Base-by-base conservation (phyloP, 92 coral and sea anemone genomes). In the Scolanthus callimorphus region DNA sequence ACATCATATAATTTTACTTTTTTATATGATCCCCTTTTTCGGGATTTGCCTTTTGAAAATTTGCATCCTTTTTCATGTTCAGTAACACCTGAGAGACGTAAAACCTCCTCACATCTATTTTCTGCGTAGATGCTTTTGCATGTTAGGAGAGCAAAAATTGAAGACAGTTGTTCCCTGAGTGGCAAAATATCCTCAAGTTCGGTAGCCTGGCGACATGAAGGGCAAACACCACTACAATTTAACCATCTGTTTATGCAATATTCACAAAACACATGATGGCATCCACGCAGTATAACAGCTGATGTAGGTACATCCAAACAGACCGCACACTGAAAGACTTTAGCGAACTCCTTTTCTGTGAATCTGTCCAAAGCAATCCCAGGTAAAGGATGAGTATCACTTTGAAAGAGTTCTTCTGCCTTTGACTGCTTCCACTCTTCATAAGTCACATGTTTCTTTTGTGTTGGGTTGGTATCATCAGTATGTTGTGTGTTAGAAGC, bases 221-320 rank as follows among this genome's bases (percentile, higher is more conserved):
- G 74, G 65, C 74, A 67, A 3, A 55, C 65, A 39, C 74, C 74
- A 41, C 49, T 67, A 51, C 74, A 53, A 12, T 53, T 43, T 17
- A 44, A n/a, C 54, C 62, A 67, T 55, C 47, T 27, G n/a, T 20
- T 37, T 25, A 55, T 1, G 19, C 72, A 65, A 22, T 65, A 61
- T n/a, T 52, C 61, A 65, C 52, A 65, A 19, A 21, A 65, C 12
- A 65, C 61, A 51, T 65, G 72, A 26, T 49, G 62, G 23, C 62
- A 65, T 25, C 39, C 24, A 67, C 61, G 26, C 2, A 67, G 55
- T 22, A 67, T 67, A 0, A 63, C 59, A 11, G 70, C 59, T n/a
- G n/a, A n/a, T n/a, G n/a, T n/a, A n/a, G n/a, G n/a, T n/a, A n/a
- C n/a, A n/a, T n/a, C n/a, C n/a, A n/a, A n/a, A n/a, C n/a, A n/a